Percentiles rank a stretch among this genome's conserved stretches.
Evolutionary conservation across 1,140 invertebrate species (phyloP).

Genomic region (Pararge aegeria): DNA sequence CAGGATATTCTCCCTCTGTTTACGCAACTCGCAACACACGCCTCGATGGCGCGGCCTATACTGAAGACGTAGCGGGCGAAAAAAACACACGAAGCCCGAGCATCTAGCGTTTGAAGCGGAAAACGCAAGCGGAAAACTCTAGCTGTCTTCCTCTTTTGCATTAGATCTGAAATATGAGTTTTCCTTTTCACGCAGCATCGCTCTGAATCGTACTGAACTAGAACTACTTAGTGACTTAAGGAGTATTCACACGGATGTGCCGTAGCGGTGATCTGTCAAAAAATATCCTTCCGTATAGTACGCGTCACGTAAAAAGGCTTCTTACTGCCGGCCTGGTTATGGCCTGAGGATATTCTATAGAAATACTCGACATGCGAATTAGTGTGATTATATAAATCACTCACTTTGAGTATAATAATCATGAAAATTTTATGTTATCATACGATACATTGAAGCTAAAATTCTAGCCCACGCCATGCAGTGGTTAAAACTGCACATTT

Average conservation of each 20-base stretch:
- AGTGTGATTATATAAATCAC: too few species aligned
- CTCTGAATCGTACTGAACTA: neutral
- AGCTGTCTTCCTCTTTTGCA: conserved; percentile 26
- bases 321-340: too few species aligned
- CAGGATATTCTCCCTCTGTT: conserved; percentile 27
- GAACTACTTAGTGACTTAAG: neutral
- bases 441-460: too few species aligned
- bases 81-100: conserved; percentile 45
- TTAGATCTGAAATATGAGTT: conserved; percentile 11
- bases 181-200: conserved; percentile 22
- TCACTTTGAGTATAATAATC: too few species aligned
- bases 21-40: conserved; percentile 40
- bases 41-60: conserved; percentile 52
- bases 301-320: too few species aligned
- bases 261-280: neutral
- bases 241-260: neutral
- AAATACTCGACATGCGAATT: too few species aligned
- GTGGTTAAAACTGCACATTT: too few species aligned
- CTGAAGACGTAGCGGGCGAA: conserved; percentile 50
- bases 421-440: too few species aligned
- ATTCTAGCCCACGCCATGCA: too few species aligned
- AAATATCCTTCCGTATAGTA: too few species aligned
- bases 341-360: too few species aligned
- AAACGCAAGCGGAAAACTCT: conserved; percentile 41
- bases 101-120: conserved; percentile 35